A percentile compares a stretch with the other conserved stretches of the same genome.
These are phyloP conservation scores for Sesia apiformis DNA, from an alignment of 2,888 invertebrate genomes.

Conservation along the genomic window DNA sequence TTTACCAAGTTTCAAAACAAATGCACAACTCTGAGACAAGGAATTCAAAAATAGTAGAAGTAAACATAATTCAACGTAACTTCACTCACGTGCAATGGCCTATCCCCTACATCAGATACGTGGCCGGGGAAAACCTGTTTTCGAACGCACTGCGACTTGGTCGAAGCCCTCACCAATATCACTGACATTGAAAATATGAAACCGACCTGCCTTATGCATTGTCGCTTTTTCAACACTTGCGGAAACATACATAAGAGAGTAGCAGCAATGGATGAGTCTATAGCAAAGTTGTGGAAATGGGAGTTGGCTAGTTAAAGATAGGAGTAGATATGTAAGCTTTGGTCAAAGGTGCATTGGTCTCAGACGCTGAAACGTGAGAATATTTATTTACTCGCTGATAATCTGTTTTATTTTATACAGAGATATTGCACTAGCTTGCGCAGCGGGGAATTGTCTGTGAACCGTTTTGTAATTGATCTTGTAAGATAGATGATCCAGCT, in stretches of 20 bases:
- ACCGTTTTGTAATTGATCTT: too few relatives aligned
- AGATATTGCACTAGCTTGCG: too few relatives aligned
- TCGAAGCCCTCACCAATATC: slow-evolving; percentile 4
- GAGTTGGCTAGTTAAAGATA: too few relatives aligned
- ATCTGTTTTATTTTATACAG: too few relatives aligned
- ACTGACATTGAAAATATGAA: slow-evolving; percentile 18
- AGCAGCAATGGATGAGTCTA: too few relatives aligned
- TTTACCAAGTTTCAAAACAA: too few relatives aligned
- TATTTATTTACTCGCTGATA: not conserved
- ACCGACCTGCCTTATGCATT: slow-evolving; percentile 12
- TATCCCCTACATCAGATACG: slow-evolving; percentile 22
- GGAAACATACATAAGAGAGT: too few relatives aligned
- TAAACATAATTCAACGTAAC: slow-evolving; percentile 19
- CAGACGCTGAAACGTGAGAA: not conserved
- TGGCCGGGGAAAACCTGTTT: slow-evolving; percentile 37
- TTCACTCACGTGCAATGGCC: slow-evolving; percentile 20
- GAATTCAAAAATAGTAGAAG: too few relatives aligned
- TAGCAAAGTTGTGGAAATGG: too few relatives aligned
- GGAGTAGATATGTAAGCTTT: not conserved
- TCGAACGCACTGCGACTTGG: not conserved
- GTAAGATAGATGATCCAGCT: too few relatives aligned
- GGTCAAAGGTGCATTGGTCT: not conserved
- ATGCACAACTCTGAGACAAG: too few relatives aligned
- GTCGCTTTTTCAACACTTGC: slow-evolving; percentile 1
- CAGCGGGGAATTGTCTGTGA: too few relatives aligned